A percentile compares a stretch with the other conserved stretches of the same genome.
Conservation (phyloP, 2,888 invertebrate genomes). For the Caenorhabditis wallacei region DNA sequence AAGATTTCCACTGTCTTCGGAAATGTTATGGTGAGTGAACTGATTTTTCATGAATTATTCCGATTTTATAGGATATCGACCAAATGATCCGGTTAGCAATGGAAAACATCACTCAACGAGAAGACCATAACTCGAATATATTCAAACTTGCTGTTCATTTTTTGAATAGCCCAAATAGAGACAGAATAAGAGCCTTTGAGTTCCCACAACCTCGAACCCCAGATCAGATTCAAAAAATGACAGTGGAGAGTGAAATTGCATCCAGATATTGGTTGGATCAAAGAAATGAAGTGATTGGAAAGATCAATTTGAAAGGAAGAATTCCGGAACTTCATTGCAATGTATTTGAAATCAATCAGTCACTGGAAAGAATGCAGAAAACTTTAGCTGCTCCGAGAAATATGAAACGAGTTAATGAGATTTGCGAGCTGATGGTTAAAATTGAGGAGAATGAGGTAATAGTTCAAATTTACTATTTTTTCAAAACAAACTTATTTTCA, state of each 20-base stretch:
- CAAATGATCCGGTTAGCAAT: conserved; percentile 46
- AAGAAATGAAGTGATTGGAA: conserved; percentile 44
- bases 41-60: neutral
- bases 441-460: conserved; percentile 48
- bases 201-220: conserved; percentile 44
- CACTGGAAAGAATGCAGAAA: conserved; percentile 29
- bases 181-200: conserved; percentile 1
- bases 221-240: conserved; percentile 42
- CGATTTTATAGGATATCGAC: conserved; percentile 43
- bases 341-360: conserved; percentile 30
- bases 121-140: conserved; percentile 35
- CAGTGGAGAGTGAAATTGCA: conserved; percentile 55
- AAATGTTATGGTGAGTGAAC: conserved; percentile 34
- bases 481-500: neutral
- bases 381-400: conserved; percentile 35
- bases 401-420: conserved; percentile 39
- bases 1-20: conserved; percentile 53
- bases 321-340: conserved; percentile 8
- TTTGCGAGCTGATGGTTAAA: conserved; percentile 42
- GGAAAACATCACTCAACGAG: conserved; percentile 54
- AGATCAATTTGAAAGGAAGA: conserved; percentile 34
- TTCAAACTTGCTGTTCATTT: conserved; percentile 48
- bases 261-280: conserved; percentile 53
- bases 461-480: neutral
- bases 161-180: conserved; percentile 24